Conservation (phyloP, 2,797 vertebrate genomes). For the Odontamblyopus rebecca region DNA sequence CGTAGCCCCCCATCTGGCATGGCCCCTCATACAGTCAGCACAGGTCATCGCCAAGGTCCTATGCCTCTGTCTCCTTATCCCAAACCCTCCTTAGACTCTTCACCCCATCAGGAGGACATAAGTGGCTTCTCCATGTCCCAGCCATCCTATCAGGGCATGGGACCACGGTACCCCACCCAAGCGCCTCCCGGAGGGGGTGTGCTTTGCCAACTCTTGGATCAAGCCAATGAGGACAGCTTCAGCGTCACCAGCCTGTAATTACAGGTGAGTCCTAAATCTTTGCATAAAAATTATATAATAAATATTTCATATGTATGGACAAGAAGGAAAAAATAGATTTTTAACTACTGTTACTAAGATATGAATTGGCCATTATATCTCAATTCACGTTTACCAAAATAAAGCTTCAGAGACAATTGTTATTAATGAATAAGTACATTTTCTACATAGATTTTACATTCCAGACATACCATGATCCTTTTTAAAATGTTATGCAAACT, state of each 20-base stretch:
- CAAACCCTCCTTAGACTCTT: constrained; percentile 87
- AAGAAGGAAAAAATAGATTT: not conserved
- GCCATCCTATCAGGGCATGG: constrained; percentile 81
- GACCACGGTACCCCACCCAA: constrained; percentile 87
- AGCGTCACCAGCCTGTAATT: constrained; percentile 98
- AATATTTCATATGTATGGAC: not conserved
- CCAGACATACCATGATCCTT: not conserved
- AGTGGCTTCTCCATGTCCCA: constrained; percentile 92
- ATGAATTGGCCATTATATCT: not conserved
- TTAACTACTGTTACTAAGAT: not conserved
- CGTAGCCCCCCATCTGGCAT: constrained; percentile 73
- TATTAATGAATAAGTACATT: not conserved
- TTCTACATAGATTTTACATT: not conserved
- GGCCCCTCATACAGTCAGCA: constrained; percentile 63
- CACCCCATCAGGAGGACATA: constrained; percentile 88
- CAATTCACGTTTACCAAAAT: not conserved
- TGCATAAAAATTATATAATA: not conserved
- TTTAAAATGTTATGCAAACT: not conserved
- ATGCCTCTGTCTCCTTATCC: constrained; percentile 76
- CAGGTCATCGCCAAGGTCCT: constrained; percentile 81
- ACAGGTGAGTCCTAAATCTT: constrained; percentile 63
- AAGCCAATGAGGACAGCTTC: constrained; percentile 94
- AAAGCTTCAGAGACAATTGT: not conserved
- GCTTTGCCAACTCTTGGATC: constrained; percentile 95
- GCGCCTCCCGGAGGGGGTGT: constrained; percentile 85